phyloP scores from a whole-genome alignment of 2,797 vertebrate species.

The Numenius phaeopus region DNA sequence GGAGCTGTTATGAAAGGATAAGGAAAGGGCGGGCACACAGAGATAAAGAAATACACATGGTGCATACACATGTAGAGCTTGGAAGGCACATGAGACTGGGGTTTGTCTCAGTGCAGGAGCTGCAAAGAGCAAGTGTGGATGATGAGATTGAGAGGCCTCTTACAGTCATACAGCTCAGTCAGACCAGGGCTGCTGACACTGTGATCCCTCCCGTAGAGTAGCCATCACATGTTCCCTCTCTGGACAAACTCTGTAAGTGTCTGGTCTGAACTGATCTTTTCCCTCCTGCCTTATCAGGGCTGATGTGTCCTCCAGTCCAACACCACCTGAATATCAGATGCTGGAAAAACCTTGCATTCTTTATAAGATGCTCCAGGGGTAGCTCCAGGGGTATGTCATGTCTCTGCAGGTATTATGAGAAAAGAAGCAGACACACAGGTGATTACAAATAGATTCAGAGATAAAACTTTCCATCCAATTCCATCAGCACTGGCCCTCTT shows the following conservation, averaged over 20 bases:
- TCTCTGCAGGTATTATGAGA: too few relatives aligned
- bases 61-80: background rate
- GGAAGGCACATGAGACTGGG: background rate
- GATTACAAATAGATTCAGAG: too few relatives aligned
- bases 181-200: background rate
- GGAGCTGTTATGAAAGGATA: conserved; percentile 24
- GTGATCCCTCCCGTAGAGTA: background rate
- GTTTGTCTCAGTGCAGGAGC: background rate
- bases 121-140: background rate
- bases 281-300: background rate
- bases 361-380: too few relatives aligned
- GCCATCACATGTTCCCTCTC: background rate
- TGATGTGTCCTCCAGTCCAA: background rate
- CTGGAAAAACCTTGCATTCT: conserved; percentile 14
- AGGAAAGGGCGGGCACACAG: fast-evolving
- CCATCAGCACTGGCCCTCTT: too few relatives aligned
- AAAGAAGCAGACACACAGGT: too few relatives aligned
- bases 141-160: background rate
- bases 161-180: background rate
- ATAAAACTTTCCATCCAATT: too few relatives aligned
- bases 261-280: background rate
- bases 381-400: too few relatives aligned
- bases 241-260: fast-evolving
- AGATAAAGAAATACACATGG: background rate
- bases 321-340: background rate